Evolutionary conservation across 2,797 vertebrate species (phyloP).

Genomic region (Orestias chungarensis): DNA sequence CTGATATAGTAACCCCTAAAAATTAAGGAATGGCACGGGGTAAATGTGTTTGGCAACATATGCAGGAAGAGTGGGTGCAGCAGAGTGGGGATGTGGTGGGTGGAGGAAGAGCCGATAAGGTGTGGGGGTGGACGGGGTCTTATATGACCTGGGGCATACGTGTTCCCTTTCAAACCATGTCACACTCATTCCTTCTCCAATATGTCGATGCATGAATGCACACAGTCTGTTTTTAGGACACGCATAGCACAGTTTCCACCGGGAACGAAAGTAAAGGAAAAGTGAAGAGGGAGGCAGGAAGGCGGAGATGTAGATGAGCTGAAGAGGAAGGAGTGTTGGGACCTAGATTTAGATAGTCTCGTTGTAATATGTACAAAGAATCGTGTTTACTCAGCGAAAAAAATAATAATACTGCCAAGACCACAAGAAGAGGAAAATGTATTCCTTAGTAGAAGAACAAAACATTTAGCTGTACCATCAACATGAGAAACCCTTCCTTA

Average conservation of each 20-base stretch:
- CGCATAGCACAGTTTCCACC: slow-evolving; percentile 51
- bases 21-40: background rate
- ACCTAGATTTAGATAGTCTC: slow-evolving; percentile 50
- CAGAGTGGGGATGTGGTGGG: slow-evolving; percentile 2
- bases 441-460: slow-evolving; percentile 40
- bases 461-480: slow-evolving; percentile 47
- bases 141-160: slow-evolving; percentile 69
- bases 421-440: slow-evolving; percentile 27
- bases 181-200: slow-evolving; percentile 67
- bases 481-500: slow-evolving; percentile 67
- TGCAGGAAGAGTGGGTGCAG: slow-evolving; percentile 24
- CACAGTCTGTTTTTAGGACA: slow-evolving; percentile 1
- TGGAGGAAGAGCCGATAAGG: slow-evolving; percentile 48
- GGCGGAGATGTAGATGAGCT: slow-evolving; percentile 11
- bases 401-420: background rate
- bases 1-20: background rate
- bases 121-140: slow-evolving; percentile 35
- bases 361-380: slow-evolving; percentile 7
- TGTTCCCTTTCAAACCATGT: slow-evolving; percentile 75
- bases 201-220: slow-evolving; percentile 35
- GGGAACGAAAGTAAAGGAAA: slow-evolving; percentile 43
- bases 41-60: background rate
- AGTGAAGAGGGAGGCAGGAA: slow-evolving; percentile 30
- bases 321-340: slow-evolving; percentile 34
- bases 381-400: slow-evolving; percentile 14